Conservation (phyloP, 2,113 vertebrate genomes). For the Hippocampus abdominalis region DNA sequence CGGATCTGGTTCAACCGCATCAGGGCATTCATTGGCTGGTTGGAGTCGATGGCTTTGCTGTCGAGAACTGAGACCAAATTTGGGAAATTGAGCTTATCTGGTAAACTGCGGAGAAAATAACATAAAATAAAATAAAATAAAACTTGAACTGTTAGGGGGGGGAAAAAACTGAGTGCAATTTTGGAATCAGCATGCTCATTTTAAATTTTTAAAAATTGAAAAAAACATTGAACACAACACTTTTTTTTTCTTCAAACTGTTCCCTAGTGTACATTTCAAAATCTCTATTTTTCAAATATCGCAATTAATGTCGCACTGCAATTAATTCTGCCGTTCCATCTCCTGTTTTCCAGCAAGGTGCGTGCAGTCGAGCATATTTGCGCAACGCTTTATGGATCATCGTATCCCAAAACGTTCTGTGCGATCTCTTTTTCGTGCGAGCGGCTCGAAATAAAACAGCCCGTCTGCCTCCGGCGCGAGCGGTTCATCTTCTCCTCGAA, state of each 20-base stretch:
- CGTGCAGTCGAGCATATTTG: not conserved
- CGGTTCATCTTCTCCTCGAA: slow-evolving; percentile 43
- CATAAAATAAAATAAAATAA: too few relatives aligned
- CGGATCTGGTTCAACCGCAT: slow-evolving; percentile 99
- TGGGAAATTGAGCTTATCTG: too few relatives aligned
- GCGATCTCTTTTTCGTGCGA: not conserved
- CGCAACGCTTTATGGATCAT: not conserved
- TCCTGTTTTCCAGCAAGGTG: not conserved
- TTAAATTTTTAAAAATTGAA: too few relatives aligned
- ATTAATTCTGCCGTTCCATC: not conserved
- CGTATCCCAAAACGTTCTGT: not conserved
- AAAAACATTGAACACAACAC: too few relatives aligned
- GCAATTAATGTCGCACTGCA: not conserved
- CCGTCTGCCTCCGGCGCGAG: slow-evolving; percentile 45
- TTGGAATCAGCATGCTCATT: too few relatives aligned
- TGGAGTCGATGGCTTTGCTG: slow-evolving; percentile 98
- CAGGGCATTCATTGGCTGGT: slow-evolving; percentile 93
- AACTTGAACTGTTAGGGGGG: too few relatives aligned
- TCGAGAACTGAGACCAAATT: slow-evolving; percentile 80
- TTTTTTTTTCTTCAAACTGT: too few relatives aligned
- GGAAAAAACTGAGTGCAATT: too few relatives aligned
- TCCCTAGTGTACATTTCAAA: too few relatives aligned
- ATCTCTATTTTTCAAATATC: too few relatives aligned
- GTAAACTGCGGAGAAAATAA: too few relatives aligned
- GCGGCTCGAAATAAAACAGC: slow-evolving; percentile 43